Conservation (phyloP, 2,113 vertebrate species). For the Papio anubis region DNA sequence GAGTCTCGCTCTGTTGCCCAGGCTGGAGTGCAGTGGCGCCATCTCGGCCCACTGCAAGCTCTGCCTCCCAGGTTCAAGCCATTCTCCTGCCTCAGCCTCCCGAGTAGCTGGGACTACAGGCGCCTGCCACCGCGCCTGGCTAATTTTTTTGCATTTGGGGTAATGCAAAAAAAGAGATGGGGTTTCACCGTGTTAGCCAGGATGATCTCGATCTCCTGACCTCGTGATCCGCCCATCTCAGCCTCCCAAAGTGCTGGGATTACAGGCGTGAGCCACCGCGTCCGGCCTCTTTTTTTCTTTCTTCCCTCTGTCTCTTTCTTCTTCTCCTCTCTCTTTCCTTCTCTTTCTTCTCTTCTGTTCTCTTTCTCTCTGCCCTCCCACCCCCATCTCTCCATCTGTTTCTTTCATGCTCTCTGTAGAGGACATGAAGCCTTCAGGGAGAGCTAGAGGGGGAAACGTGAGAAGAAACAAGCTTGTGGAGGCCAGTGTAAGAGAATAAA, state of each 20-base stretch:
- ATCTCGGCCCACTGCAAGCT: no score
- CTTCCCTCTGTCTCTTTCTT: not conserved
- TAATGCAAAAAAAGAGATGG: no score
- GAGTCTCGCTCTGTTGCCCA: no score
- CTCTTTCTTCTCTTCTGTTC: not conserved
- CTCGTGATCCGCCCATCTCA: rapidly evolving
- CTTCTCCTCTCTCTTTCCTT: not conserved
- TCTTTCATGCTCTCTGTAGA: not conserved
- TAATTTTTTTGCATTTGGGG: no score
- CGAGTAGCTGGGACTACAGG: no score
- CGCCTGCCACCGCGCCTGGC: rapidly evolving
- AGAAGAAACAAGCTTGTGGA: not conserved
- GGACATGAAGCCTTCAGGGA: not conserved
- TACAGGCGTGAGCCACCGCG: no score
- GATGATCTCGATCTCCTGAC: no score
- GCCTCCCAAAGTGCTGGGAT: no score
- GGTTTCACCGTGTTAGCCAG: no score
- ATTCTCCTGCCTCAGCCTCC: no score
- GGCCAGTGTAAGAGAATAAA: not conserved
- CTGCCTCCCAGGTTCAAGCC: no score
- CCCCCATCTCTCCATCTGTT: not conserved
- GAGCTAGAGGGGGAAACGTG: not conserved
- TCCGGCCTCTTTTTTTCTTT: not conserved
- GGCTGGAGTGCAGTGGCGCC: no score
- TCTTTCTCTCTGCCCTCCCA: not conserved